Percentiles rank a stretch among this genome's conserved stretches.
Evolutionary conservation across 2,888 invertebrate genomes (phyloP).

Genomic region (Diarsia rubi): DNA sequence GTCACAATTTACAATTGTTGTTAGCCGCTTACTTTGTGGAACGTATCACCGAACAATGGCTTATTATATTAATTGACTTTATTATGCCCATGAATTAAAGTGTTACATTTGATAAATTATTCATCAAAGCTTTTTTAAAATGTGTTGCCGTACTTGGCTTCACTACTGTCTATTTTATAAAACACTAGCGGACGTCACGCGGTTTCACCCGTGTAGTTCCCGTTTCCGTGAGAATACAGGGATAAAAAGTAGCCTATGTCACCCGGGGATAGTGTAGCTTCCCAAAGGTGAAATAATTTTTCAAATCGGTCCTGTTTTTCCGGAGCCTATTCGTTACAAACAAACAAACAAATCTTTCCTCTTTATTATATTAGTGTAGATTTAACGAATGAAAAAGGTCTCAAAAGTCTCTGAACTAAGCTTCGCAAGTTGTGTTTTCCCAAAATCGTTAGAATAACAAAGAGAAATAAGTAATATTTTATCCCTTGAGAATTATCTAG

Average conservation of each 20-base stretch:
- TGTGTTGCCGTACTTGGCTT: neutral
- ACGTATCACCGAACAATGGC: conserved; percentile 43
- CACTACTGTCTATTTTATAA: neutral
- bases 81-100: conserved; percentile 20
- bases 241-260: no score
- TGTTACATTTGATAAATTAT: conserved; percentile 38
- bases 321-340: no score
- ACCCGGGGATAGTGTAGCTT: no score
- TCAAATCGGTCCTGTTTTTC: no score
- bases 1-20: conserved; percentile 45
- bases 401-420: neutral
- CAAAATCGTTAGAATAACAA: conserved; percentile 38
- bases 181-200: no score
- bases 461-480: conserved; percentile 48
- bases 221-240: no score
- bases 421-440: conserved; percentile 9
- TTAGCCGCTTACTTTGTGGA: conserved; percentile 35
- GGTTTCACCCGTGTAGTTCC: no score
- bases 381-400: neutral
- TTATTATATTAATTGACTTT: conserved; percentile 52
- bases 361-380: no score
- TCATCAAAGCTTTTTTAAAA: conserved; percentile 9
- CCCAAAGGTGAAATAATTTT: no score
- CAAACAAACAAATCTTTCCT: no score
- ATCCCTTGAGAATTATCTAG: conserved; percentile 39